Evolutionary conservation across 1,140 invertebrate genomes (phyloP), one percentile per base, ranked within the genome.

Genomic region (Drosophila rhopaloa): DNA sequence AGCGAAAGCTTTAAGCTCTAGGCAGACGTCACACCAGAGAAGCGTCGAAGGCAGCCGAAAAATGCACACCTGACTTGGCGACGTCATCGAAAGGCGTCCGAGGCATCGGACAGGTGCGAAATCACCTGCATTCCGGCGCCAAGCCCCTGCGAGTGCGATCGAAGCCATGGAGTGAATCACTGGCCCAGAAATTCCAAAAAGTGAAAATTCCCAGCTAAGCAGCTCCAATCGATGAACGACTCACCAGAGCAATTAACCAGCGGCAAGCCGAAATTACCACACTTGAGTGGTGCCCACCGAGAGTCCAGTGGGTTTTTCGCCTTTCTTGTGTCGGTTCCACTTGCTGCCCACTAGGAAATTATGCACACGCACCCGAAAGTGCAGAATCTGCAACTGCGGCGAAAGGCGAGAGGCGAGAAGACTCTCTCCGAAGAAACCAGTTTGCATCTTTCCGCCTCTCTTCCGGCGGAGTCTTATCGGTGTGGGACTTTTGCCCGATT

Each of bases 301-400:
- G 46, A 35, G 11, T 58, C 16, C 54, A 38, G 60, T 40, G 44
- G 43, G 60, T 24, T 66, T 67, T 61, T 27, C 58, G 38, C 47
- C 60, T 50, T 66, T 68, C 51, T 68, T 56, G 67, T 16, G 41
- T 19, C 76, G 55, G 63, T 86, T 86, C 79, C 83, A 76, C 75
- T 54, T 50, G 57, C 50, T 68, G 62, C 29, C 60, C 56, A 63
- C 61, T 51, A 35, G 61, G 62, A 79, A 82, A 83, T 83, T 76
- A 88, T 86, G 84, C 83, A 89, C 83, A 88, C 79, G 83, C 83
- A 88, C 79, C 73, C 40, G 51, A 47, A 76, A 77, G 14, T 47
- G 73, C 74, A 50, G 44, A 51, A 75, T 70, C 60, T 76, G 79
- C 73, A 72, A 66, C 60, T 79, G 79, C 77, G 68, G 70, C 60